phyloP scores from a whole-genome alignment of 1,140 invertebrate species.

The Sitophilus oryzae region DNA sequence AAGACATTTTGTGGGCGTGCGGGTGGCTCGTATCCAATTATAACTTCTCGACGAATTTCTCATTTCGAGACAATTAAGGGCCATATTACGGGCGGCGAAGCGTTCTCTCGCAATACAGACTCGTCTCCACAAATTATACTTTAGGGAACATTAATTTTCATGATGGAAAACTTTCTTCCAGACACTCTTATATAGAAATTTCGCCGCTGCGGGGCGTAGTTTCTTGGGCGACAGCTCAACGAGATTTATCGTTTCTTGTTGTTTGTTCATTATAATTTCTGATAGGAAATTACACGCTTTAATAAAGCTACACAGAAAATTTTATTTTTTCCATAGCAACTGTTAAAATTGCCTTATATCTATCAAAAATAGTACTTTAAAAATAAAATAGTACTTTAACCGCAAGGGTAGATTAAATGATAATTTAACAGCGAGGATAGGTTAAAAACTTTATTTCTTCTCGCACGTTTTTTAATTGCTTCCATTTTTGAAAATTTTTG shows the following conservation, averaged over 20 bases:
- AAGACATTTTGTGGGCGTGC: slow-evolving; percentile 27
- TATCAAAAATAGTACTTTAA: no score
- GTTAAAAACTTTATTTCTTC: no score
- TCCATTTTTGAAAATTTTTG: no score
- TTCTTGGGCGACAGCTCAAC: slow-evolving; percentile 1
- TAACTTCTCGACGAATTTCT: slow-evolving; percentile 48
- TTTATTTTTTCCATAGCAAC: no score
- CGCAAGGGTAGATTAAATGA: no score
- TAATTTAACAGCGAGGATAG: no score
- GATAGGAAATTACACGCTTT: no score
- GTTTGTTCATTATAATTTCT: not conserved
- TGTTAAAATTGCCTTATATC: no score
- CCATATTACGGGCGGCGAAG: slow-evolving; percentile 46
- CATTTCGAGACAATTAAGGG: slow-evolving; percentile 49
- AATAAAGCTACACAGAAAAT: no score
- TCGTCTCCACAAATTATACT: slow-evolving; percentile 47
- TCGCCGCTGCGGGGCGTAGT: slow-evolving; percentile 17
- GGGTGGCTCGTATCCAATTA: slow-evolving; percentile 44
- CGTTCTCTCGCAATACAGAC: slow-evolving; percentile 41
- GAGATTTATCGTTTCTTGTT: not conserved
- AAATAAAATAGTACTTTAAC: no score
- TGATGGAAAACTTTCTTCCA: slow-evolving; percentile 40
- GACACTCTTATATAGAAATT: slow-evolving; percentile 25
- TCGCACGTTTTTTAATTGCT: no score
- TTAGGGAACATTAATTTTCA: slow-evolving; percentile 47